These are phyloP conservation scores for Strigamia transsilvanica DNA, from an alignment of 2,888 invertebrate species.

Conservation along the genomic window DNA sequence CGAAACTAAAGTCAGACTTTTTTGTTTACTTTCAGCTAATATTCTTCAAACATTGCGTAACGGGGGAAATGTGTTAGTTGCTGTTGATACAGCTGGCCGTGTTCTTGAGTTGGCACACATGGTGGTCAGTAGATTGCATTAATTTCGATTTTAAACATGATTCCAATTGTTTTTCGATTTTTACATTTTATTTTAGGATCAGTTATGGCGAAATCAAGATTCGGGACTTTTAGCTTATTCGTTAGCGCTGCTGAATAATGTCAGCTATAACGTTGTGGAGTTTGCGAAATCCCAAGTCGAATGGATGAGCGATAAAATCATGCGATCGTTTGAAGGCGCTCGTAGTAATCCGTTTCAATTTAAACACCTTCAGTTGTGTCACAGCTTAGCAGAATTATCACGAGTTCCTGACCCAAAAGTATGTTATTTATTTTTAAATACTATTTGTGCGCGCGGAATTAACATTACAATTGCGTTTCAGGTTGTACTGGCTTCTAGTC, in stretches of 20 bases:
- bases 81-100: constrained; percentile 96
- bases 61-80: constrained; percentile 94
- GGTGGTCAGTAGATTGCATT: constrained; percentile 68
- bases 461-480: constrained; percentile 58
- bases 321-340: constrained; percentile 70
- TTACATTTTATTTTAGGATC: constrained; percentile 68
- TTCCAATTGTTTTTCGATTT: not conserved
- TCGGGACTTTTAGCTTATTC: constrained; percentile 95
- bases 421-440: constrained; percentile 54
- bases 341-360: constrained; percentile 89
- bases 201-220: constrained; percentile 92
- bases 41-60: constrained; percentile 91
- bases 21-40: constrained; percentile 71
- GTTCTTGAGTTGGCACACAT: constrained; percentile 96
- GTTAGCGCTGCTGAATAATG: constrained; percentile 90
- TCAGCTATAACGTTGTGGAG: constrained; percentile 97
- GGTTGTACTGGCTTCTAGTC: constrained; percentile 93
- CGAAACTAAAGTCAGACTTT: not conserved
- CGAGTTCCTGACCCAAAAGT: constrained; percentile 88
- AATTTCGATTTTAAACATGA: constrained; percentile 15
- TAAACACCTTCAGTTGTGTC: constrained; percentile 91
- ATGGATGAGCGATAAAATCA: constrained; percentile 99
- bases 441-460: constrained; percentile 22
- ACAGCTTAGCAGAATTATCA: constrained; percentile 84
- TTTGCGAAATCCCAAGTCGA: constrained; percentile 99